Evolutionary conservation across 2,797 vertebrate genomes (phyloP).

Genomic region (Spinus olivaceus): DNA sequence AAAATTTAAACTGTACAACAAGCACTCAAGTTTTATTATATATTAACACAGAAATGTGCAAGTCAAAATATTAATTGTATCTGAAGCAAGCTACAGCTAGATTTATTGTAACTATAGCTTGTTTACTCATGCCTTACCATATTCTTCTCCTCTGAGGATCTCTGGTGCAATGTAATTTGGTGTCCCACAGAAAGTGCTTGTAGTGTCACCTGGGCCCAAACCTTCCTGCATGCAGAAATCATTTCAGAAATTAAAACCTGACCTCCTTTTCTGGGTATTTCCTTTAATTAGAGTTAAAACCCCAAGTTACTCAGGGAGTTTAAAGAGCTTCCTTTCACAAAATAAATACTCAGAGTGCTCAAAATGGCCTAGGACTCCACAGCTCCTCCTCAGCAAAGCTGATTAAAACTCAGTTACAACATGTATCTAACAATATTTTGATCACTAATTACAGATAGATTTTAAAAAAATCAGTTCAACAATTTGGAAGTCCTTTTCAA

Average conservation of each 20-base stretch:
- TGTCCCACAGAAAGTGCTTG: constrained; percentile 97
- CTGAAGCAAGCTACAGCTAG: neutral
- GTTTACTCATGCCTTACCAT: constrained; percentile 79
- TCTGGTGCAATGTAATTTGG: constrained; percentile 98
- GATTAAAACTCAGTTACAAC: neutral
- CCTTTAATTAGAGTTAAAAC: neutral
- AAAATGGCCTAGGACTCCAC: neutral
- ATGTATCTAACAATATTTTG: neutral
- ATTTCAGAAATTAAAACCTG: neutral
- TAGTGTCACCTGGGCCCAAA: constrained; percentile 95
- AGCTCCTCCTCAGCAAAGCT: neutral
- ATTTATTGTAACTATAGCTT: neutral
- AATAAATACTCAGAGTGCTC: neutral
- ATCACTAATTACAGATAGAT: neutral
- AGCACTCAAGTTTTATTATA: neutral
- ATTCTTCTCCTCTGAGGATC: constrained; percentile 96
- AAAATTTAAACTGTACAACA: neutral
- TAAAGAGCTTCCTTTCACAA: neutral
- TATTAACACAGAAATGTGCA: neutral
- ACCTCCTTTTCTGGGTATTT: neutral
- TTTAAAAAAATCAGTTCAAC: neutral
- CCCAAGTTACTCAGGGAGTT: neutral
- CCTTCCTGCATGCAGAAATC: constrained; percentile 84
- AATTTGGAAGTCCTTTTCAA: neutral
- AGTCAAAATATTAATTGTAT: neutral